Evolutionary conservation across 2,888 invertebrate species (phyloP).

Genomic region (Synanthedon formicaeformis): DNA sequence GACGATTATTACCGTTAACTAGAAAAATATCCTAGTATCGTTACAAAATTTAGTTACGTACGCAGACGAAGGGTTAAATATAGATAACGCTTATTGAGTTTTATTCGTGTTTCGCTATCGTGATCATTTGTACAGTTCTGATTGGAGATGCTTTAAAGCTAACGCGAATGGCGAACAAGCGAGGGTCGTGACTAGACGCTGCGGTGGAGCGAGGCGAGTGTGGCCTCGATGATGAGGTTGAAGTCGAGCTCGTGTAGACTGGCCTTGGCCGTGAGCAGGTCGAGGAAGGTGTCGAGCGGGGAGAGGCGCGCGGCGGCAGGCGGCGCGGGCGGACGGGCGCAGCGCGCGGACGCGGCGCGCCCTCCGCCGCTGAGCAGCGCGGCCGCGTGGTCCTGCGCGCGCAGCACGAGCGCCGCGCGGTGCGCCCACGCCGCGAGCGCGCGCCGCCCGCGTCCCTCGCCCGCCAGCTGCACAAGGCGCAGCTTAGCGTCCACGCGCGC

Average conservation of each 20-base stretch:
- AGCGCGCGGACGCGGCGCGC: conserved; percentile 13
- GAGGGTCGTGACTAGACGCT: conserved; percentile 15
- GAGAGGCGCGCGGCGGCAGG: conserved; percentile 79
- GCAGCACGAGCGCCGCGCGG: conserved; percentile 80
- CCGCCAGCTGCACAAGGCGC: conserved; percentile 78
- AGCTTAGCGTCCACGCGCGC: conserved; percentile 76
- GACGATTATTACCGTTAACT: no score
- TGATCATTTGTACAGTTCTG: no score
- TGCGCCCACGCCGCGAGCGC: conserved; percentile 83
- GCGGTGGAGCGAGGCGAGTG: conserved; percentile 68
- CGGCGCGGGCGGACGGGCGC: conserved; percentile 26
- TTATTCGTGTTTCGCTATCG: no score
- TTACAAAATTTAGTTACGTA: no score
- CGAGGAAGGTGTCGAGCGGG: conserved; percentile 86
- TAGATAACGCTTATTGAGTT: no score
- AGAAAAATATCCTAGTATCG: no score
- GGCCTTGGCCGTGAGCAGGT: conserved; percentile 87
- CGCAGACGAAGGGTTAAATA: no score
- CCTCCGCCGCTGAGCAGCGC: conserved; percentile 80
- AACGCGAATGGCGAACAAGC: conserved; percentile 10
- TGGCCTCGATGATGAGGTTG: conserved; percentile 86
- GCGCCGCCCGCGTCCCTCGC: conserved; percentile 82
- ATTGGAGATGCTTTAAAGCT: no score
- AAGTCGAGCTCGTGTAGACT: conserved; percentile 88
- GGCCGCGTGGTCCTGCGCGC: conserved; percentile 85